These are phyloP conservation scores for Shargacucullia verbasci DNA, from an alignment of 2,888 invertebrate species.

Conservation along the genomic window DNA sequence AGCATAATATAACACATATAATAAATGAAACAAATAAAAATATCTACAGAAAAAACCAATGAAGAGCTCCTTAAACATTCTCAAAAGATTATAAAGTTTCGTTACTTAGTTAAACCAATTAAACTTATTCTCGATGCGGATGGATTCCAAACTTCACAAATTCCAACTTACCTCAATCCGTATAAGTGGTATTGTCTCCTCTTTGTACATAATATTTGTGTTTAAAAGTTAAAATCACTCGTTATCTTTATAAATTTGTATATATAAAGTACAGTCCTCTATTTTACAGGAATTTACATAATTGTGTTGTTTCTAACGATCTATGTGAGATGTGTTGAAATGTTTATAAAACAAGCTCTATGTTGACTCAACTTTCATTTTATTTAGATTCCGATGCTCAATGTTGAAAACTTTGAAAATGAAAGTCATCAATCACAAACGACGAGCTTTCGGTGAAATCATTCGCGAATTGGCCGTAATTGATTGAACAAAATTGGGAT, in stretches of 20 bases:
- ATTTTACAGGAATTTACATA: constrained; percentile 75
- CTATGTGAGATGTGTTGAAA: constrained; percentile 12
- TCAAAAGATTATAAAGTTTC: constrained; percentile 14
- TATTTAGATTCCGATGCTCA: too few species aligned
- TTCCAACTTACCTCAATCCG: constrained; percentile 81
- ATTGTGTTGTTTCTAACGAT: constrained; percentile 41
- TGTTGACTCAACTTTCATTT: neutral
- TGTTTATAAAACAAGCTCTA: neutral
- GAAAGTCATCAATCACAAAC: neutral
- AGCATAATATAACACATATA: too few species aligned
- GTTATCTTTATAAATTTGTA: constrained; percentile 38
- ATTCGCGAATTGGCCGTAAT: neutral
- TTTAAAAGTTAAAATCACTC: constrained; percentile 56
- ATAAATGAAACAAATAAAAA: neutral
- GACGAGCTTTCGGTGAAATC: too few species aligned
- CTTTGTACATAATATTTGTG: constrained; percentile 76
- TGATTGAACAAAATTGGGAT: too few species aligned
- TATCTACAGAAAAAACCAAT: constrained; percentile 10
- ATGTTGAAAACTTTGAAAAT: too few species aligned
- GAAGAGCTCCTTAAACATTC: constrained; percentile 2
- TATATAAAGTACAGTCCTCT: constrained; percentile 44
- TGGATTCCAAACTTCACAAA: constrained; percentile 17
- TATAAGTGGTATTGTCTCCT: constrained; percentile 85
- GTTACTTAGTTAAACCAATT: constrained; percentile 28
- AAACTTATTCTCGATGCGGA: constrained; percentile 17